Base-by-base conservation (phyloP, 1,140 invertebrate genomes). In the Cyphomyrmex costatus region DNA sequence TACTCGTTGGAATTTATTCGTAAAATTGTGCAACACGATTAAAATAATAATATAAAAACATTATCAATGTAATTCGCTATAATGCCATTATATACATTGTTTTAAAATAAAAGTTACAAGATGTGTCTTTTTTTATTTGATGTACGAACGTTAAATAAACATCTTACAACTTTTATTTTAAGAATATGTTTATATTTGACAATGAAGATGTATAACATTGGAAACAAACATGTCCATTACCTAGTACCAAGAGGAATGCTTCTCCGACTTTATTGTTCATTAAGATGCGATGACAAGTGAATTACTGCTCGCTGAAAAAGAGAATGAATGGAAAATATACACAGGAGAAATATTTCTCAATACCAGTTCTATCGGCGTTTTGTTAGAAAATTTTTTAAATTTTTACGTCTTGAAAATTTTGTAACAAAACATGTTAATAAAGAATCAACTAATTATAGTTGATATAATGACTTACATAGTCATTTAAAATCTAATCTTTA, bases 151-250 rank as follows among this genome's bases (percentile, higher is more conserved):
- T 42, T 8, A 7, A 42, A 42, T 42, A 2, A 42, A 8, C 36
- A 12, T 42, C 36, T 42, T 42, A 42, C 10, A 42, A 42, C 36
- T 42, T 42, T 42, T 12, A 42, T 42, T 42, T 42, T 42, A 42
- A 10, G 36, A 8, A 42, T 42, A 42, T 10, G 10, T 42, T 42
- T 10, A 12, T 10, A 12, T 42, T 42, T 42, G 36, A 42, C 2
- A 42, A 42, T 79, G 19, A 79, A 79, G 77, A 68, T 53, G 16
- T 68, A 68, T 79, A 51, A 60, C 60, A 49, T 53, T 79, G 30
- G n/a, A 79, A 79, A n/a, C 61, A 79, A 66, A 79, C 46, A 53
- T 12, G n/a, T 79, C 30, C n/a, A 79, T 79, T 79, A 79, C 19
- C n/a, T 79, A 79, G 5, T 79, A 68, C 24, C 30, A 24, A 24